Base-by-base conservation (phyloP, 2,113 vertebrate species). In the Takifugu flavidus region DNA sequence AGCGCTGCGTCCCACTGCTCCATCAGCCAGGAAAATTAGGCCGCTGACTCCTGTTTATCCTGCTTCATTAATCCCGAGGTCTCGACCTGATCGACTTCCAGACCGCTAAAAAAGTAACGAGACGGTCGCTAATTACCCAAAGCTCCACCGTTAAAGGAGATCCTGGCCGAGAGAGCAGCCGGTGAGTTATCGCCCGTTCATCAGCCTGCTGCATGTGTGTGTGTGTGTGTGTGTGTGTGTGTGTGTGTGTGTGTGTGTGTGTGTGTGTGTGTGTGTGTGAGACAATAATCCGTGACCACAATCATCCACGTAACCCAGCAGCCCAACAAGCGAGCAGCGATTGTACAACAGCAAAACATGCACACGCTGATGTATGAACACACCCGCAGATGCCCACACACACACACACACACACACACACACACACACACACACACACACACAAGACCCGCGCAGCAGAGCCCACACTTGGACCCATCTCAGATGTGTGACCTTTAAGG, bases 181-280 rank as follows among this genome's bases (percentile, higher is more conserved):
- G 25, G 63, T 86, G 86, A 87, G 72, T 84, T 80, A 88, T 78
- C 45, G 66, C 59, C 72, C 47, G 71, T 72, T 80, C 79, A 74
- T 75, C 75, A 51, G 73, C 73, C 65, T 70, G 57, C 49, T 25
- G 39, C 45, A 62, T 63, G 56, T 62, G 34, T 28, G 27, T 12
- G 43, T 26, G 43, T 52, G 54, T 62, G 45, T 63, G 53, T 50
- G 43, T 59, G 2, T 26, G 44, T 71, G 20, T 62, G 28, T 59
- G 34, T 45, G 39, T 54, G 14, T 53, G 46, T 65, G 28, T 57
- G 44, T 67, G 8, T 11, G 49, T 43, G 11, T 15, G n/a, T 25
- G 49, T 70, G 8, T n/a, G n/a, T n/a, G n/a, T n/a, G n/a, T n/a
- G n/a, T n/a, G n/a, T n/a, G n/a, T n/a, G n/a, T n/a, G n/a, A n/a